These are phyloP conservation scores for Norana najaformis DNA, from an alignment of 2,888 invertebrate species.

Conservation along the genomic window DNA sequence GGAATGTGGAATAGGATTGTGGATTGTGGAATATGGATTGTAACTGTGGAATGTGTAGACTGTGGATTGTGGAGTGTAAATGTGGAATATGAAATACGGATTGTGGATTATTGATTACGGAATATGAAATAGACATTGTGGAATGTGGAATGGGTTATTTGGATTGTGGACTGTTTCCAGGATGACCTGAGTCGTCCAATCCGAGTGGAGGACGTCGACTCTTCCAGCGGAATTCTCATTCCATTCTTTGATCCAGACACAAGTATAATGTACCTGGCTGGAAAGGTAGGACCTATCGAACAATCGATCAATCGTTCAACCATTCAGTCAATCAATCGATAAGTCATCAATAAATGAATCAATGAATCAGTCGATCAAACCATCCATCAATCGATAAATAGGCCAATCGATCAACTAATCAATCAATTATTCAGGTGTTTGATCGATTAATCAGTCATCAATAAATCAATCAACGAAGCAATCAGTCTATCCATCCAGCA, in stretches of 20 bases:
- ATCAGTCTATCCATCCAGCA: background rate
- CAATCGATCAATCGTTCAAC: background rate
- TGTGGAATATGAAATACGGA: background rate
- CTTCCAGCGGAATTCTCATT: constrained; percentile 92
- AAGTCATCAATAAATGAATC: background rate
- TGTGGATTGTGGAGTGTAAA: background rate
- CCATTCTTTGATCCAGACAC: constrained; percentile 95
- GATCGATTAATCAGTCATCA: background rate
- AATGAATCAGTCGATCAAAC: background rate
- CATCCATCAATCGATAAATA: no score
- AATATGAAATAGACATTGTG: background rate
- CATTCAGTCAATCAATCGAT: background rate
- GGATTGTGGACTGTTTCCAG: constrained; percentile 50
- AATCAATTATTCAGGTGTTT: no score
- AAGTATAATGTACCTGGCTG: constrained; percentile 89
- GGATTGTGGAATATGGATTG: background rate
- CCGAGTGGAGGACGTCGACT: constrained; percentile 59
- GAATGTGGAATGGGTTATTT: no score
- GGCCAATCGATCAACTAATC: background rate
- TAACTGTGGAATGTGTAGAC: background rate
- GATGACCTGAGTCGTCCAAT: constrained; percentile 58
- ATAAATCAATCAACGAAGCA: background rate
- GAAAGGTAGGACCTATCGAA: constrained; percentile 70
- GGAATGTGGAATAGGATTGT: background rate
- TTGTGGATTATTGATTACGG: background rate